Percentiles rank a stretch among this genome's conserved stretches.
These are phyloP conservation scores for Ardeotis arabs DNA, from an alignment of 2,113 vertebrate species.

Conservation along the genomic window DNA sequence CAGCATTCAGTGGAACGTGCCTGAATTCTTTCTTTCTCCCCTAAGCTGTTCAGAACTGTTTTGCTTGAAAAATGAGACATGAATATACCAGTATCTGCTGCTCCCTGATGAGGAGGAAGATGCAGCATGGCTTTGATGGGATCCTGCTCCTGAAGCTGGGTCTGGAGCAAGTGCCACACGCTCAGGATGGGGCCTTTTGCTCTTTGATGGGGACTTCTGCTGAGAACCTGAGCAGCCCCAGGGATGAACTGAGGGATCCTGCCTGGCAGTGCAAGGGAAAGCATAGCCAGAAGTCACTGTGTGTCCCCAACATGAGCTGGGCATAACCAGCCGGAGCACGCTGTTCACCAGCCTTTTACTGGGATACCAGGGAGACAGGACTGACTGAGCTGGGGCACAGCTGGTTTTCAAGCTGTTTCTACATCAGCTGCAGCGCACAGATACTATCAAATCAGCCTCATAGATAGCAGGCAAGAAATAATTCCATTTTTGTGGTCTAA, in stretches of 20 bases:
- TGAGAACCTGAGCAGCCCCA: background rate
- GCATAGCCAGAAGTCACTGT: background rate
- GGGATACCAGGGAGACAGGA: background rate
- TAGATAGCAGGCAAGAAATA: background rate
- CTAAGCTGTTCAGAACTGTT: background rate
- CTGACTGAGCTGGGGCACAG: background rate
- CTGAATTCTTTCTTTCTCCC: background rate
- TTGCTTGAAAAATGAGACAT: background rate
- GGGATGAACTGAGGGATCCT: background rate
- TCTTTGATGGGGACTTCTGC: background rate
- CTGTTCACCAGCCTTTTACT: background rate
- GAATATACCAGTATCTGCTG: background rate
- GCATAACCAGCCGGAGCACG: background rate
- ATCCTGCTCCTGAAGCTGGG: background rate
- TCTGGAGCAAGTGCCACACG: background rate
- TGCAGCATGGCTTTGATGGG: background rate
- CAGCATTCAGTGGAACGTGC: background rate
- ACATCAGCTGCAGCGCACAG: background rate
- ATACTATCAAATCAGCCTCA: background rate
- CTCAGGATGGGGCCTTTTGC: background rate
- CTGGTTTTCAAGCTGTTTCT: background rate
- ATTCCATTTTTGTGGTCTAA: background rate
- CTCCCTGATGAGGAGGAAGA: background rate
- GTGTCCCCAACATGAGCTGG: fast-evolving
- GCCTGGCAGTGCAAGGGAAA: background rate